Evolutionary conservation across 2,888 invertebrate genomes (phyloP).

Genomic region (Zaprionus obscuricornis): DNA sequence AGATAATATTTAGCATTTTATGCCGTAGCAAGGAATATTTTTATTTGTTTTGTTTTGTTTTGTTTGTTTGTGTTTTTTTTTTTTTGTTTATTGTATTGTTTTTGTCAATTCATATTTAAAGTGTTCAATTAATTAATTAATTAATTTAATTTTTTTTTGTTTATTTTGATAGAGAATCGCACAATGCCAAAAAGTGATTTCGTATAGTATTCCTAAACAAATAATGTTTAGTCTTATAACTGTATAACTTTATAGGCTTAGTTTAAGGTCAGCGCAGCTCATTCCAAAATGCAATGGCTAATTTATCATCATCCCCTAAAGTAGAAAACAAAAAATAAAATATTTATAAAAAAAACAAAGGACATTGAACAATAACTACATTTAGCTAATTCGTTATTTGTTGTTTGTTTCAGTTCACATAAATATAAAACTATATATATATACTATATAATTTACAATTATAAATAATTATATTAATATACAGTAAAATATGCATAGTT

Average conservation of each 20-base stretch:
- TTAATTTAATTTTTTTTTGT: constrained; percentile 27
- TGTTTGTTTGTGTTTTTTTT: too few relatives aligned
- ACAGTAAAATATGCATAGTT: constrained; percentile 29
- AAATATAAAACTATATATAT: constrained; percentile 21
- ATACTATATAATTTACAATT: constrained; percentile 10
- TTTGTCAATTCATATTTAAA: constrained; percentile 12
- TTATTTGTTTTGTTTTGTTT: too few relatives aligned
- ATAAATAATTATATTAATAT: background rate
- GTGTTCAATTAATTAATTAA: too few relatives aligned
- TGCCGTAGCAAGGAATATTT: background rate
- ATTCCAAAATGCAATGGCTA: constrained; percentile 36
- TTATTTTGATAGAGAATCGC: constrained; percentile 54
- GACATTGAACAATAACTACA: constrained; percentile 19
- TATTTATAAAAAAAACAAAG: constrained; percentile 12
- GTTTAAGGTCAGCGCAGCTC: constrained; percentile 26
- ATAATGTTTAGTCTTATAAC: constrained; percentile 49
- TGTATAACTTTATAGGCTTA: constrained; percentile 39
- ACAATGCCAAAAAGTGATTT: constrained; percentile 76
- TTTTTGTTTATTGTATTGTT: too few relatives aligned
- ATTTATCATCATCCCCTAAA: too few relatives aligned
- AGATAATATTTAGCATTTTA: constrained; percentile 43
- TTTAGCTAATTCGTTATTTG: constrained; percentile 21
- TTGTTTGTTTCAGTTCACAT: constrained; percentile 21
- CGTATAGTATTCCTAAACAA: constrained; percentile 61
- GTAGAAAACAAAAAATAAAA: constrained; percentile 2